Evolutionary conservation across 2,888 invertebrate genomes (phyloP).

Genomic region (Scaptomyza tumidula): DNA sequence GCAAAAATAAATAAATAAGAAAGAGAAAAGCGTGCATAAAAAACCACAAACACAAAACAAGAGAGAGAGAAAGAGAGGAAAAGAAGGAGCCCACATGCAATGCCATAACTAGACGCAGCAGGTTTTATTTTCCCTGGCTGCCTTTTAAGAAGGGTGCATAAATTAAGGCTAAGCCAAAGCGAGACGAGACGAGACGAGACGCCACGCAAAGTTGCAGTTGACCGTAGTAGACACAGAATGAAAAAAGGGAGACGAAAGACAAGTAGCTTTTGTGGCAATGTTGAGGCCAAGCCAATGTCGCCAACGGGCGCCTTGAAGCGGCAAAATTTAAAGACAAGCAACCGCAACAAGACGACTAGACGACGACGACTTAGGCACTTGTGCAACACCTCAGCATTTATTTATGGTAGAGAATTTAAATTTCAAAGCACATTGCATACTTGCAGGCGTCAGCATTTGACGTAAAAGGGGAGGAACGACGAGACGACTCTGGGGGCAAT

Average conservation of each 20-base stretch:
- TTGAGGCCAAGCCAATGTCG: conserved; percentile 43
- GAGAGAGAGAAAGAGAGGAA: conserved; percentile 6
- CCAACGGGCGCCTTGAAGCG: conserved; percentile 35
- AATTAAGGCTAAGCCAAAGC: conserved; percentile 68
- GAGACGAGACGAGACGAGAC: conserved; percentile 39
- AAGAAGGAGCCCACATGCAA: conserved; percentile 55
- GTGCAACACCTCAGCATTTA: conserved; percentile 68
- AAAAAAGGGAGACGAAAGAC: conserved; percentile 7
- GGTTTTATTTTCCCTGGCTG: conserved; percentile 38
- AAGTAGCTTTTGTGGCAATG: conserved; percentile 51
- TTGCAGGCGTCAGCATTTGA: conserved; percentile 52
- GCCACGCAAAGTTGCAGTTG: conserved; percentile 65
- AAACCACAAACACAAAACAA: conserved; percentile 19
- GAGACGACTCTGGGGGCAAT: background rate
- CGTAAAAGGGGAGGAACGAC: background rate
- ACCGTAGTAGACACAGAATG: conserved; percentile 56
- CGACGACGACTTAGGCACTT: conserved; percentile 30
- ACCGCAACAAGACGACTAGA: conserved; percentile 4
- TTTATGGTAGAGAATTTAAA: conserved; percentile 69
- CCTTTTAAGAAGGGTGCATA: conserved; percentile 76
- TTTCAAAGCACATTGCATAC: conserved; percentile 65
- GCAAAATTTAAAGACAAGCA: conserved; percentile 41
- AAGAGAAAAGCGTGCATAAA: conserved; percentile 19
- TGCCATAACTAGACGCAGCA: conserved; percentile 64
- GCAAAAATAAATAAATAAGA: conserved; percentile 57